Evolutionary conservation across 2,888 invertebrate genomes (phyloP).

Genomic region (Chrysina gloriosa): DNA sequence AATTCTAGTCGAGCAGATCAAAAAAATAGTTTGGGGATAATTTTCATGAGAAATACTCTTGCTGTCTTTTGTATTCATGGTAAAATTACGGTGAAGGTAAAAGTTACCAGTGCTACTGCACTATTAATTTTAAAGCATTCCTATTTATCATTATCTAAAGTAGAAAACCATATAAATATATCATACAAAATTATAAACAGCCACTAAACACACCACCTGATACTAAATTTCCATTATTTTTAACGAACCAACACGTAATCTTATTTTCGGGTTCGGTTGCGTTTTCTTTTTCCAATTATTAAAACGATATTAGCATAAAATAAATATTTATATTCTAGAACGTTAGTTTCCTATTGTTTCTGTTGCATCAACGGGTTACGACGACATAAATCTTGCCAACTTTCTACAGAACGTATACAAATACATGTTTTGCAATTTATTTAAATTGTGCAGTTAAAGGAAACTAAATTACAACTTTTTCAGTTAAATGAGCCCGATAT

Average conservation of each 20-base stretch:
- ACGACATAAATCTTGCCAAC: background rate
- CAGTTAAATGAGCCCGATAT: background rate
- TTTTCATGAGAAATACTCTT: too few relatives aligned
- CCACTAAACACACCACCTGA: background rate
- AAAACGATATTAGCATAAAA: conserved; percentile 1
- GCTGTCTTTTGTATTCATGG: too few relatives aligned
- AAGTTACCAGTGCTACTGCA: background rate
- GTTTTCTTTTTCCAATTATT: background rate
- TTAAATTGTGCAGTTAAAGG: conserved; percentile 1
- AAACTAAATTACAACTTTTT: conserved; percentile 13
- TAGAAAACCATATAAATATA: background rate
- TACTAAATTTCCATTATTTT: background rate
- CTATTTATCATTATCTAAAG: background rate
- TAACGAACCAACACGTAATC: background rate
- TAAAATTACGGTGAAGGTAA: background rate
- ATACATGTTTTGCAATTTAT: conserved; percentile 21
- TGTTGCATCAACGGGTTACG: background rate
- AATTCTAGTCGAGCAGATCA: too few relatives aligned
- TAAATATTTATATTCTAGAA: background rate
- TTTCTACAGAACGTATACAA: background rate
- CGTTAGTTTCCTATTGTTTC: background rate
- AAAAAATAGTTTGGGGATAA: too few relatives aligned
- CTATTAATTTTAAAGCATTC: background rate
- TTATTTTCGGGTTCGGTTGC: background rate
- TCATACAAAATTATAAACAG: background rate